phyloP scores from a whole-genome alignment of 2,888 invertebrate genomes.

The Lithophane ornitopus region DNA sequence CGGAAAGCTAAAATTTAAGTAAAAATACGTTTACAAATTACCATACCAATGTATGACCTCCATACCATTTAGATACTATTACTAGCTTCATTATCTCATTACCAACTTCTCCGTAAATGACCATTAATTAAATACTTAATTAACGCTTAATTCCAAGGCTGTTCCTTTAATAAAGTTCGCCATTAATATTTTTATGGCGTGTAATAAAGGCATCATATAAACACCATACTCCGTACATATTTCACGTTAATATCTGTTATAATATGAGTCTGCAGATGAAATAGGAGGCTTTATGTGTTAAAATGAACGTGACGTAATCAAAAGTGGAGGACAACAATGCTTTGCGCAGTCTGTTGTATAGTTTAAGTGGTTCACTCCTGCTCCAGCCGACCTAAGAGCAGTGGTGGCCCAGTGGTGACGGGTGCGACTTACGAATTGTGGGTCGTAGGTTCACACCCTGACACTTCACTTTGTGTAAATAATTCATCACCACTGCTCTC shows the following conservation, averaged over 20 bases:
- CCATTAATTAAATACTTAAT: conserved; percentile 17
- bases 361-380: too few species aligned
- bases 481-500: too few species aligned
- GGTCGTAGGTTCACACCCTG: too few species aligned
- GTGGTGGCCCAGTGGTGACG: too few species aligned
- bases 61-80: background rate
- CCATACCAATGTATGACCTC: too few species aligned
- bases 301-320: conserved; percentile 7
- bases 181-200: conserved; percentile 53
- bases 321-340: background rate
- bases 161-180: background rate
- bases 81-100: background rate
- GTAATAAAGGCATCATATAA: conserved; percentile 30
- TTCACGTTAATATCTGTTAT: conserved; percentile 15
- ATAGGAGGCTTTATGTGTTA: background rate
- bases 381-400: too few species aligned
- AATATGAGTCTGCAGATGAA: background rate
- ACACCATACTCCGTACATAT: conserved; percentile 27
- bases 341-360: background rate
- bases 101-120: background rate
- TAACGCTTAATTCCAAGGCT: conserved; percentile 39
- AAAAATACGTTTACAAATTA: background rate
- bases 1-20: background rate
- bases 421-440: too few species aligned
- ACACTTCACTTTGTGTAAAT: too few species aligned